Evolutionary conservation across 1,140 invertebrate genomes (phyloP), one percentile per base, ranked within the genome.

Genomic region (Euura saliciscinereae): DNA sequence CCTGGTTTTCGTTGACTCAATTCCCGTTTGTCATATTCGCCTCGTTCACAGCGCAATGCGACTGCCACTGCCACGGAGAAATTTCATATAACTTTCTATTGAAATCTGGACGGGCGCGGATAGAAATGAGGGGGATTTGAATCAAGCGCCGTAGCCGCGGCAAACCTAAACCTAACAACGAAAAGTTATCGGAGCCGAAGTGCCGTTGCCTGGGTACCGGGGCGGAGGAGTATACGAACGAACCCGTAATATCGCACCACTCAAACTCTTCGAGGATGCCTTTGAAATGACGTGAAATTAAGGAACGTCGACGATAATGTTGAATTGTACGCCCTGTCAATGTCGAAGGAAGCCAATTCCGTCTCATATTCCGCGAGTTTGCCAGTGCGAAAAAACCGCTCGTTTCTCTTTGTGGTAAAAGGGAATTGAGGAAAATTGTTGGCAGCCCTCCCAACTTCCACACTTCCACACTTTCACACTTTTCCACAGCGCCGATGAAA

Each of bases 41-140:
- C 2, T 3, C 51, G 51, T 59, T 0, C 51, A 78, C 76, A 77
- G 74, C 75, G 75, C 71, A 80, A 75, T 72, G 76, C 75, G 79
- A 69, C 77, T 72, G 75, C 76, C 76, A 76, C 76, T 75, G 75
- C 75, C 74, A 79, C 75, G 72, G 78, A 80, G 79, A 81, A 28
- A 83, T 83, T 79, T 80, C 79, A 80, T 78, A 81, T 78, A 81
- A 81, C 77, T 82, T 83, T 82, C 81, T 68, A 83, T 82, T 83
- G 78, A 82, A 79, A 76, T 77, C 76, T 82, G 77, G 76, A 75
- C 65, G 75, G 11, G 28, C 28, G 4, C 42, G 78, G 77, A 74
- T 78, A 83, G 72, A 72, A 78, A 78, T 82, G 79, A 79, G 78
- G 73, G 78, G 46, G 6, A 72, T 66, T 72, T 44, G 13, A 72